Base-by-base conservation (phyloP, 2,888 invertebrate species). In the Tetramorium bicarinatum region DNA sequence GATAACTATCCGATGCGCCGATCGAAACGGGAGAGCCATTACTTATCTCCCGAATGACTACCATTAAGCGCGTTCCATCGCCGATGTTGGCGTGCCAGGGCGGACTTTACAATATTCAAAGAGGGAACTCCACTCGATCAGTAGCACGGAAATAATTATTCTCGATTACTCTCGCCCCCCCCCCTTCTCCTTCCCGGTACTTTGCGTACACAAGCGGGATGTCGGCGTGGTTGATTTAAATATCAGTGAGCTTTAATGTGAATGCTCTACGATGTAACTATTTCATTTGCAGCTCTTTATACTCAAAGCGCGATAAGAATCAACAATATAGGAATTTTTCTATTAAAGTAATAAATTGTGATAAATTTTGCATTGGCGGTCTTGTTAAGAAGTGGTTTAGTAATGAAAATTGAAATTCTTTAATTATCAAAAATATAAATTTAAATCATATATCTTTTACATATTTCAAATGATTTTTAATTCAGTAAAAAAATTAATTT, bases 1-100 rank as follows among this genome's bases (percentile, higher is more conserved):
- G 93, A 93, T 94, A 93, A 93, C 92, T 92, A 93, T 93, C 91
- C 91, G 91, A 92, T 91, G 90, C 88, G 91, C 88, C 92, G 92
- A 93, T 93, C 92, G 93, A 92, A 93, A 93, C 92, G 88, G 90
- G 92, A 93, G 92, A 93, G 93, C 94, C 93, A 93, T 93, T 93
- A 92, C 92, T 94, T 93, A 93, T 89, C 86, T 87, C 85, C 85
- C 87, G 80, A 93, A 93, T 91, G 89, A 93, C 94, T 93, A 94
- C 93, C 91, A 94, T 94, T 93, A 93, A 88, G 86, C 87, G 87
- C 86, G 87, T 87, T 83, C 89, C 80, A 34, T 72, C 85, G 83
- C 84, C 87, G 82, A 72, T 84, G 85, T 90, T 87, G 89, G 85
- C 88, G 87, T 88, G 88, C 85, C 71, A 76, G 87, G 38, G 76